A percentile compares a stretch with the other conserved stretches of the same genome.
Conservation (phyloP, 2,888 invertebrate genomes). For the Apotomis turbidana region DNA sequence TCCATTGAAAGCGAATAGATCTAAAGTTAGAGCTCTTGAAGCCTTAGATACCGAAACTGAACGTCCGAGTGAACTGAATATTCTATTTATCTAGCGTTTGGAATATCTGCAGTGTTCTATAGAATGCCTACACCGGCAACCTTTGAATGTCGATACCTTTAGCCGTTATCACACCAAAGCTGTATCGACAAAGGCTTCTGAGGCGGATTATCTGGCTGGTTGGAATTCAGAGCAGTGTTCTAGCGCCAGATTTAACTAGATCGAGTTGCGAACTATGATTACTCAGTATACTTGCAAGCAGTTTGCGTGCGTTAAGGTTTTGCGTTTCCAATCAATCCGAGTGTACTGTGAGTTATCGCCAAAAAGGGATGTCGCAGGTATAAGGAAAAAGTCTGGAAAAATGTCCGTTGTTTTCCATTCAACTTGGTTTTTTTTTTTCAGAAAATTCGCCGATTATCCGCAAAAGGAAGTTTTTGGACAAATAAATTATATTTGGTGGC, state of each 20-base stretch:
- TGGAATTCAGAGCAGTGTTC: slow-evolving; percentile 9
- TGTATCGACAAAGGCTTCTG: slow-evolving; percentile 29
- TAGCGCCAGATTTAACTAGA: not conserved
- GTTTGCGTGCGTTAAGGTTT: no score
- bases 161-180: slow-evolving; percentile 22
- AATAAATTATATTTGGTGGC: no score
- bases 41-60: slow-evolving; percentile 18
- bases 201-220: slow-evolving; percentile 22
- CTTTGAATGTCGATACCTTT: slow-evolving; percentile 33
- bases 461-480: no score
- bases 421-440: no score
- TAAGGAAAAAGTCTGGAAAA: no score
- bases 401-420: no score
- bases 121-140: slow-evolving; percentile 22
- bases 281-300: not conserved
- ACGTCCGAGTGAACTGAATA: slow-evolving; percentile 5
- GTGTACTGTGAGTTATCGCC: no score
- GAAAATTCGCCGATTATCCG: no score
- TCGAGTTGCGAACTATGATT: not conserved
- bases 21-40: not conserved
- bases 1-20: slow-evolving; percentile 6
- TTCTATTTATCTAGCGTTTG: slow-evolving; percentile 6
- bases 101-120: slow-evolving; percentile 16
- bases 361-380: no score
- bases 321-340: no score